Percentiles rank a stretch among this genome's conserved stretches.
phyloP scores from a whole-genome alignment of 2,888 invertebrate species.

The Yponomeuta sedellus region DNA sequence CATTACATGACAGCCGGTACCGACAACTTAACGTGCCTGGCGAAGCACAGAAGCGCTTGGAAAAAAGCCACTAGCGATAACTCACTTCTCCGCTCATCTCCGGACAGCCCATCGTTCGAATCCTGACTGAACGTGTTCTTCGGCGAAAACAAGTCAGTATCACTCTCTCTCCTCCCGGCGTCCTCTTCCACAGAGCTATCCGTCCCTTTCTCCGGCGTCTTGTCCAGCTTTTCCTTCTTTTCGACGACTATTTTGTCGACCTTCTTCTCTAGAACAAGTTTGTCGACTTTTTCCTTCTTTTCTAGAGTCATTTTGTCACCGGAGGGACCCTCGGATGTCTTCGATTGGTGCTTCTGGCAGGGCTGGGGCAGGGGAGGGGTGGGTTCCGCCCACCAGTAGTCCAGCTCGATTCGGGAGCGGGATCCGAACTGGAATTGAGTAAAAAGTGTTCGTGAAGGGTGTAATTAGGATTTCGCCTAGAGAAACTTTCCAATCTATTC shows the following conservation, averaged over 20 bases:
- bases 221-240: slow-evolving; percentile 25
- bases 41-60: too few species aligned
- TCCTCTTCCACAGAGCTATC: slow-evolving; percentile 53
- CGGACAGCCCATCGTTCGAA: slow-evolving; percentile 66
- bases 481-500: too few species aligned
- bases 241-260: background rate
- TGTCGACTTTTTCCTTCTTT: slow-evolving; percentile 28
- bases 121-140: slow-evolving; percentile 59
- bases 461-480: too few species aligned
- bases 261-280: slow-evolving; percentile 31
- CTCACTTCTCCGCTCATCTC: slow-evolving; percentile 63
- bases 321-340: slow-evolving; percentile 14
- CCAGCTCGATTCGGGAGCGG: slow-evolving; percentile 84
- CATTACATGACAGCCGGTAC: too few species aligned
- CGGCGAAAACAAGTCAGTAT: slow-evolving; percentile 58
- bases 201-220: slow-evolving; percentile 39
- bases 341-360: slow-evolving; percentile 18
- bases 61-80: too few species aligned
- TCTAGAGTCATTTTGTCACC: slow-evolving; percentile 21
- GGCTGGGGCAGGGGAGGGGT: slow-evolving; percentile 52
- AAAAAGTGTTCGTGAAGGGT: background rate
- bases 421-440: slow-evolving; percentile 77
- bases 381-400: slow-evolving; percentile 86
- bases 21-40: too few species aligned
- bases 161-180: slow-evolving; percentile 44